A percentile compares a stretch with the other conserved stretches of the same genome.
These are phyloP conservation scores for Callaeas wilsoni DNA, from an alignment of 2,113 vertebrate species.

Conservation along the genomic window DNA sequence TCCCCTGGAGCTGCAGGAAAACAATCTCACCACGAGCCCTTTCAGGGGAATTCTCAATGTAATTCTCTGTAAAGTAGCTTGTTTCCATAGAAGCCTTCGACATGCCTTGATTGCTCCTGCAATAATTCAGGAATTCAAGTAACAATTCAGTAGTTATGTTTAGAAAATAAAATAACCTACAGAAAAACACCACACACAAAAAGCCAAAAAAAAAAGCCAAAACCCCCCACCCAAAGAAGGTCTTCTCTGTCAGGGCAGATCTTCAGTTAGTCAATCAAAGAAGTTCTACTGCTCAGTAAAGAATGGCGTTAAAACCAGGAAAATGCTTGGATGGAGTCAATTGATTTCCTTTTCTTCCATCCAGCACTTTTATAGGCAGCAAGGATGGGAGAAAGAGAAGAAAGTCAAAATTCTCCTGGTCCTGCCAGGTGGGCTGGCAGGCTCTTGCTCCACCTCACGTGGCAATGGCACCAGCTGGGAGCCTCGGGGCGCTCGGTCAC, in stretches of 20 bases:
- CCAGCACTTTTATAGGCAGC: background rate
- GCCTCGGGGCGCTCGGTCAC: accelerated
- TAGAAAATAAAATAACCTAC: background rate
- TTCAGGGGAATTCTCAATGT: background rate
- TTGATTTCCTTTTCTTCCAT: background rate
- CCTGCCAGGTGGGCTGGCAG: background rate
- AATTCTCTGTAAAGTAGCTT: background rate
- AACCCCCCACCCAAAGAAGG: background rate
- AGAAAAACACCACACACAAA: background rate
- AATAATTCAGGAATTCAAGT: background rate
- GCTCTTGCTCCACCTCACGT: accelerated
- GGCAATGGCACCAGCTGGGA: background rate
- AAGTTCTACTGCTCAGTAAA: background rate
- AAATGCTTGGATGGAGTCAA: background rate
- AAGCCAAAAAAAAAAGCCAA: no score
- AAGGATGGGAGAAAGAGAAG: background rate
- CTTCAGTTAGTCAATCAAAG: background rate
- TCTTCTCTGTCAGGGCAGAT: background rate
- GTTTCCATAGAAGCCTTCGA: background rate
- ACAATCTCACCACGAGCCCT: background rate
- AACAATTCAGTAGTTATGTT: background rate
- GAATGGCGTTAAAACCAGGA: background rate
- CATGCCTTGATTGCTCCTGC: background rate
- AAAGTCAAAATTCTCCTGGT: background rate
- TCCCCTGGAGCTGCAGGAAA: background rate